A percentile compares a stretch with the other conserved stretches of the same genome.
phyloP scores from a whole-genome alignment of 2,113 vertebrate genomes.

The Thinocorus orbignyianus region DNA sequence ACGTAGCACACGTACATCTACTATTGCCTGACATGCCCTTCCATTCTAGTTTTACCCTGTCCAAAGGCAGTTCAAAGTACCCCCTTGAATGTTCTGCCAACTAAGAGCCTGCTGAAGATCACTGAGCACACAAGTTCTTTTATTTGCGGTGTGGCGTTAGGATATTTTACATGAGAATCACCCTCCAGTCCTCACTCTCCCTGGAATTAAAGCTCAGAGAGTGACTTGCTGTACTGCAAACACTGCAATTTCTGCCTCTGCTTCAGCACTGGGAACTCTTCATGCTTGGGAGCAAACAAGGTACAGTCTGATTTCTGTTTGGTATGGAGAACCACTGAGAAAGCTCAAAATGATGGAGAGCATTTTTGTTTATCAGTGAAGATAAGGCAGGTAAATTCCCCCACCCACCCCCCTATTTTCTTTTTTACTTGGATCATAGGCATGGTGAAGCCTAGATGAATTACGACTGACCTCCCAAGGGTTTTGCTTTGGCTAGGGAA shows the following conservation, averaged over 20 bases:
- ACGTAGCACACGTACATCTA: not conserved
- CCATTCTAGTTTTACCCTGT: not conserved
- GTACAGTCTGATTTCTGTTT: not conserved
- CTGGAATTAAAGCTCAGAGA: not conserved
- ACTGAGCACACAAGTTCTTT: not conserved
- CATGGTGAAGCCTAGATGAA: not conserved
- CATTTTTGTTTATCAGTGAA: not conserved
- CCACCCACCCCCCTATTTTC: not conserved
- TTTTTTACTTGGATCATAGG: not conserved
- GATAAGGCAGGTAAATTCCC: not conserved
- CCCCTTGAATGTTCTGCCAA: not conserved
- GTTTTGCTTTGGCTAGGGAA: not conserved
- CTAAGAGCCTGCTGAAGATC: not conserved
- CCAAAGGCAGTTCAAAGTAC: not conserved
- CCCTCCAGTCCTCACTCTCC: too few species aligned
- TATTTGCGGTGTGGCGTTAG: not conserved
- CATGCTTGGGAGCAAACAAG: accelerated
- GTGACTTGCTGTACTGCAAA: not conserved
- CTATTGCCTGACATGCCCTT: not conserved
- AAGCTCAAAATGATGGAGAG: not conserved
- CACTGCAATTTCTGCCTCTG: not conserved
- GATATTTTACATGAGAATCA: not conserved
- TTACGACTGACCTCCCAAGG: not conserved
- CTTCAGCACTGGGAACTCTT: not conserved
- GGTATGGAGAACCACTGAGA: not conserved